Evolutionary conservation across 1,140 invertebrate genomes (phyloP), one percentile per base, ranked within the genome.

Genomic region (Ectropis grisescens): DNA sequence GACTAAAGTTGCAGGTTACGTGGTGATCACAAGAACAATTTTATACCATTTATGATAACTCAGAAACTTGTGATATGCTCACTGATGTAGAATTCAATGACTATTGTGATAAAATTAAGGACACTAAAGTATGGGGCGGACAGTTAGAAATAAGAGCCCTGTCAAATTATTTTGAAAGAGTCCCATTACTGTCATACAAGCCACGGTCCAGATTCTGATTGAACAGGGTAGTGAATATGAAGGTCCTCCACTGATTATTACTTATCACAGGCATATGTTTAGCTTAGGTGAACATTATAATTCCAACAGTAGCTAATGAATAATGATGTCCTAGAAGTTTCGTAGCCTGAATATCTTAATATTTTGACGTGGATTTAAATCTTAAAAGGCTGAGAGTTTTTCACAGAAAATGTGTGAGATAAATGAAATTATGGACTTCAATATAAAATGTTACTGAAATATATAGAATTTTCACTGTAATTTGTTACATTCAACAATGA

Each of bases 201-300:
- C 95, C 2, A 87, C 88, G 93, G 93, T 2, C 85, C 89, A 19
- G 85, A 88, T 3, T 87, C 94, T n/a, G 6, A 78, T 92, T 31
- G 84, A 95, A 41, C 96, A 96, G n/a, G 89, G 91, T 31, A 85
- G 90, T 39, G 84, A 87, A 37, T 86, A 82, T 43, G 82, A 83
- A 2, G 86, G 82, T 1, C 85, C 86, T 37, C 86, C 87, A 14
- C 62, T 93, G 40, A 86, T 88, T 30, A 66, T 97, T 30, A 91
- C 93, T 44, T 98, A 95, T 83, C 95, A 98, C 82, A 87, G 93
- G 45, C 90, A 97, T 80, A 92, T 94, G 81, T 97, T 93, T 66
- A 87, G 91, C 44, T 81, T 98, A 47, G 97, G 96, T 11, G 96
- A 96, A 78, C 96, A 98, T 87, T 98, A 98, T 65, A 98, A 98